These are phyloP conservation scores for Myotis findleyi DNA, from an alignment of 2,797 vertebrate species.

Conservation along the genomic window DNA sequence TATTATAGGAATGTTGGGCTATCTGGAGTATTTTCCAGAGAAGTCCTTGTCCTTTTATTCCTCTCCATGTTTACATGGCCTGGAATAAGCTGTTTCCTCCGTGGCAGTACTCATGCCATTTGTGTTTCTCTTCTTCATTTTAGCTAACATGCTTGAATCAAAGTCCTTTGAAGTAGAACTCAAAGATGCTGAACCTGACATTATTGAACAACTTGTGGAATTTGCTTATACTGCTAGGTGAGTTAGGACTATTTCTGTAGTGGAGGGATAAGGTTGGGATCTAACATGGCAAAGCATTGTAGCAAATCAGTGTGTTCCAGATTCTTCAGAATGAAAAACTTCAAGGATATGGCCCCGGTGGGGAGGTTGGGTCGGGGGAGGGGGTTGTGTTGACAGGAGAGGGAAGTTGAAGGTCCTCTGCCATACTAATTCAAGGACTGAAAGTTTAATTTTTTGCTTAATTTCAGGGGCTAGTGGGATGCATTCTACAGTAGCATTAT, in stretches of 20 bases:
- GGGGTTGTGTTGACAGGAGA: neutral
- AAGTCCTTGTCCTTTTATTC: neutral
- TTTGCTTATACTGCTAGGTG: conserved; percentile 98
- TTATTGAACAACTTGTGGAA: conserved; percentile 97
- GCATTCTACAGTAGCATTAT: neutral
- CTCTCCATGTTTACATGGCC: neutral
- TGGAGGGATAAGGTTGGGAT: neutral
- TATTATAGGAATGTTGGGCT: too few species aligned
- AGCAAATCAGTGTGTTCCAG: neutral
- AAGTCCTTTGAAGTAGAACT: conserved; percentile 98
- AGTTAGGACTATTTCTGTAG: conserved; percentile 59
- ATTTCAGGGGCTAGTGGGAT: neutral
- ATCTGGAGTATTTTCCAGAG: neutral
- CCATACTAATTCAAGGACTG: neutral
- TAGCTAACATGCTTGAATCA: conserved; percentile 99
- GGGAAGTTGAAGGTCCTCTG: neutral
- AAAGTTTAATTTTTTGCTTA: conserved; percentile 43
- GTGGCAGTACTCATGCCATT: neutral
- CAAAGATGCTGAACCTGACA: conserved; percentile 96
- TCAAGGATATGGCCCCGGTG: neutral
- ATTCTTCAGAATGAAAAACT: conserved; percentile 41
- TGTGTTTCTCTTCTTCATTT: conserved; percentile 68
- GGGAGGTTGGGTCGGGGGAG: neutral
- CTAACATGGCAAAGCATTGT: neutral
- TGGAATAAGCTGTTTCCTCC: neutral